Evolutionary conservation across 2,797 vertebrate genomes (phyloP).

Genomic region (Melanotaenia maccullochi): DNA sequence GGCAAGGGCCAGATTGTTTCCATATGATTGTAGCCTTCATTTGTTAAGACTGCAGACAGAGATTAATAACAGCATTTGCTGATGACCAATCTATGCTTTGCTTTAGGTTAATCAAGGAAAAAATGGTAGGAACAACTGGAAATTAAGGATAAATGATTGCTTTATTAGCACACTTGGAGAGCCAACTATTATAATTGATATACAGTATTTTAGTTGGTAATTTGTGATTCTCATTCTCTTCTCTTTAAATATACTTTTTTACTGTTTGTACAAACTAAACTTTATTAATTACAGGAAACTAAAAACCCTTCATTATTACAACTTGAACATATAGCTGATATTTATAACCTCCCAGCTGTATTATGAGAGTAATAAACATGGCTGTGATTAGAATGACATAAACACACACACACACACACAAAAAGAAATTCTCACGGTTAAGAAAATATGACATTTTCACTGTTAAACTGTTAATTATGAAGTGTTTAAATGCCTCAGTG

Average conservation of each 20-base stretch:
- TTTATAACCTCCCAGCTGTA: slow-evolving; percentile 54
- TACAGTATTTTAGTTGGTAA: slow-evolving; percentile 26
- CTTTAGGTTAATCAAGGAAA: slow-evolving; percentile 51
- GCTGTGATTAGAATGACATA: slow-evolving; percentile 47
- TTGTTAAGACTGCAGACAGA: slow-evolving; percentile 77
- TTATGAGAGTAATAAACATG: slow-evolving; percentile 53
- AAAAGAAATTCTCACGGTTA: slow-evolving; percentile 12
- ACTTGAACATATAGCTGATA: slow-evolving; percentile 53
- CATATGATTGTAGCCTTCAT: slow-evolving; percentile 84
- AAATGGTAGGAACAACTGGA: slow-evolving; percentile 35
- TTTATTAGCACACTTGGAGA: slow-evolving; percentile 9
- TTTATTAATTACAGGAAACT: slow-evolving; percentile 73
- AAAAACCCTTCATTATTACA: slow-evolving; percentile 53
- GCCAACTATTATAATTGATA: slow-evolving; percentile 9
- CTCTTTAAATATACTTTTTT: slow-evolving; percentile 37
- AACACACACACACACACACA: slow-evolving; percentile 31
- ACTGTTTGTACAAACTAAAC: slow-evolving; percentile 52
- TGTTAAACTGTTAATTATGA: slow-evolving; percentile 60
- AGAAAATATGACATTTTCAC: slow-evolving; percentile 49
- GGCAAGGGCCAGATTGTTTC: slow-evolving; percentile 82
- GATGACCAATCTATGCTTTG: slow-evolving; percentile 66
- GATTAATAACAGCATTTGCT: slow-evolving; percentile 78
- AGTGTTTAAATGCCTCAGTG: slow-evolving; percentile 60
- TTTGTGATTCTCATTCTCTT: slow-evolving; percentile 28
- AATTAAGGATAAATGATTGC: slow-evolving; percentile 26